Evolutionary conservation across 2,888 invertebrate genomes (phyloP).

Genomic region (Volucella bombylans): DNA sequence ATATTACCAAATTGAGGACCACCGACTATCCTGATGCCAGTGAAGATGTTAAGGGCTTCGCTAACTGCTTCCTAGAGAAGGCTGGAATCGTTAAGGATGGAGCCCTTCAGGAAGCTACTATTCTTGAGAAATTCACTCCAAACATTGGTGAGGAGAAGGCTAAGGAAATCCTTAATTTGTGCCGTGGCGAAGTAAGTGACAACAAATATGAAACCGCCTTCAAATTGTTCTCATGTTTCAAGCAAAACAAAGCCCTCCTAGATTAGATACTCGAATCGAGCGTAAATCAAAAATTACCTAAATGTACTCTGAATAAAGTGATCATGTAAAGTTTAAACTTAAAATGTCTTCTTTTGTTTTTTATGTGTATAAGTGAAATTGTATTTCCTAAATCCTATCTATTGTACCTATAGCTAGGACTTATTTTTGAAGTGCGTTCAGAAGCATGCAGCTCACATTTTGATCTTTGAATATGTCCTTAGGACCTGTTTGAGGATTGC

Average conservation of each 20-base stretch:
- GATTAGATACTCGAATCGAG: conserved; percentile 3
- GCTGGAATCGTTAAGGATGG: conserved; percentile 77
- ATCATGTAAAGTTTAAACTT: background rate
- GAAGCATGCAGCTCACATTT: too few species aligned
- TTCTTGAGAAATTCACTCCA: conserved; percentile 74
- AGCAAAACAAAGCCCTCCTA: conserved; percentile 66
- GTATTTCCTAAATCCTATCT: too few species aligned
- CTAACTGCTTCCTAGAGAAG: conserved; percentile 80
- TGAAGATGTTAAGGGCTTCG: conserved; percentile 78
- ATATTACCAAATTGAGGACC: conserved; percentile 75
- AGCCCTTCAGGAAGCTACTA: conserved; percentile 75
- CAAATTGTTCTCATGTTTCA: conserved; percentile 77
- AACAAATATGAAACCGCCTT: conserved; percentile 78
- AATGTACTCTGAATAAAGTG: conserved; percentile 30
- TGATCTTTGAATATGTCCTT: too few species aligned
- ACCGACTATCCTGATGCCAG: conserved; percentile 76
- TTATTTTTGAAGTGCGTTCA: too few species aligned
- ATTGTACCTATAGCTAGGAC: too few species aligned
- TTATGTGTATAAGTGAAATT: too few species aligned
- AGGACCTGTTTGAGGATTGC: too few species aligned
- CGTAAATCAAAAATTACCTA: background rate
- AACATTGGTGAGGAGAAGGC: conserved; percentile 76
- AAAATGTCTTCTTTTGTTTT: too few species aligned
- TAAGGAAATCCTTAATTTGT: conserved; percentile 75
- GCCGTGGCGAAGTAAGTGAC: conserved; percentile 75